Evolutionary conservation across 2,113 vertebrate species (phyloP), one percentile per base, ranked within the genome.

Genomic region (Sceloporus tristichus): DNA sequence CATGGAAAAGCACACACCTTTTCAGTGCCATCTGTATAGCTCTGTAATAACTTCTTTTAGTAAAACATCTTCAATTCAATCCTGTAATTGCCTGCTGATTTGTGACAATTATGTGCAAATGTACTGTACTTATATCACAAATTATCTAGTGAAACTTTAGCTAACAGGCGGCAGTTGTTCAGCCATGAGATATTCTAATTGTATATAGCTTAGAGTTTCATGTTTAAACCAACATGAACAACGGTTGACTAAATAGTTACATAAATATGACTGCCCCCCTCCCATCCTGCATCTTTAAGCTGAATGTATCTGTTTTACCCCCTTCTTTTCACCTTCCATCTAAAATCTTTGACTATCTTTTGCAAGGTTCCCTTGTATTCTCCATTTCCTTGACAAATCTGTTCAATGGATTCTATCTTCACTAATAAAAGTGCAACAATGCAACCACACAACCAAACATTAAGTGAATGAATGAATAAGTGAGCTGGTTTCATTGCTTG

Each of bases 111-210:
- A n/a, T 62, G 53, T 83, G 53, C 68, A 75, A 79, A 66, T 73
- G 1, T 14, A 1, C 8, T 81, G 3, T 38, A 70, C 5, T n/a
- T 68, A 8, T 86, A 13, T 21, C 40, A 68, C 11, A 82, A 6
- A 34, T 54, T 54, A 48, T 48, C 9, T 23, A 78, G 27, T 53
- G 10, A 70, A 74, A 16, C 56, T 84, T n/a, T 6, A 0, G 77
- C 79, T 38, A 90, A 6, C 74, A 92, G 74, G 79, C 89, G 4
- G 38, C 25, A 90, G 65, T 68, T 91, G 48, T 23, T 27, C 82
- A 38, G 66, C 40, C 42, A 3, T 87, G 25, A 1, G 2, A 71
- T 78, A 42, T 88, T 74, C 70, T 85, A 83, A 76, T 59, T 11
- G 48, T 0, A 71, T 73, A 85, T 9, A 82, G 0, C 16, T n/a